These are phyloP conservation scores for Datnioides undecimradiatus DNA, from an alignment of 2,113 vertebrate species.

Conservation along the genomic window DNA sequence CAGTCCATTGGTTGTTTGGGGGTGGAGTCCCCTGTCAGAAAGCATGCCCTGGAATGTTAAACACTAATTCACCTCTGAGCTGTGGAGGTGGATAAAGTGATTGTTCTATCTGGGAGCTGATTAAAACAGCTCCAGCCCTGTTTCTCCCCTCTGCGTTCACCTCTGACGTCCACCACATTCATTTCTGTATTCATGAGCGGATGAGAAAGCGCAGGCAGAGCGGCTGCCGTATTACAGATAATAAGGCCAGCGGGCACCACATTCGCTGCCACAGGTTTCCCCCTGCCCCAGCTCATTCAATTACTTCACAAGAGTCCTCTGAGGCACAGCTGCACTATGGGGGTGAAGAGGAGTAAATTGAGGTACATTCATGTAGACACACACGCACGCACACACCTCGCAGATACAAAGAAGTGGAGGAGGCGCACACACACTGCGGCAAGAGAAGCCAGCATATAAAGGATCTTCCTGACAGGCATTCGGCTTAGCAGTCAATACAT, in stretches of 20 bases:
- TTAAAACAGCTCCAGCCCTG: slow-evolving; percentile 77
- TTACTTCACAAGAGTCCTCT: slow-evolving; percentile 83
- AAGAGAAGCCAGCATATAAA: slow-evolving; percentile 54
- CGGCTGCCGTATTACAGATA: slow-evolving; percentile 79
- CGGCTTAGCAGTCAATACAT: slow-evolving; percentile 50
- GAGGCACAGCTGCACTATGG: slow-evolving; percentile 80
- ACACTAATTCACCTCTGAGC: slow-evolving; percentile 82
- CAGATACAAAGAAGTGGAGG: slow-evolving; percentile 62
- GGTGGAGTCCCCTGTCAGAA: slow-evolving; percentile 75
- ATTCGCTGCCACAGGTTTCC: slow-evolving; percentile 78
- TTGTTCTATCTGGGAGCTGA: slow-evolving; percentile 83
- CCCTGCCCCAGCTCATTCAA: slow-evolving; percentile 78
- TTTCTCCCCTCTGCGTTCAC: slow-evolving; percentile 72
- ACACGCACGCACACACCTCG: slow-evolving; percentile 36
- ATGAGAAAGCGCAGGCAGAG: slow-evolving; percentile 75
- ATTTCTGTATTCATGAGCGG: slow-evolving; percentile 85
- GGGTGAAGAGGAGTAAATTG: slow-evolving; percentile 80
- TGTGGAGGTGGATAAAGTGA: slow-evolving; percentile 81
- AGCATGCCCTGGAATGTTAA: slow-evolving; percentile 85
- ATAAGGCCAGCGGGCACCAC: slow-evolving; percentile 82
- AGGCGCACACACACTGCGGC: slow-evolving; percentile 33
- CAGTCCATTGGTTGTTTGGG: slow-evolving; percentile 77
- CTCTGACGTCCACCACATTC: slow-evolving; percentile 80
- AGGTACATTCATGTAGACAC: slow-evolving; percentile 74
- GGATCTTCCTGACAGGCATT: slow-evolving; percentile 59